Conservation (phyloP, 2,113 vertebrate species). For the Ceyx cyanopectus region DNA sequence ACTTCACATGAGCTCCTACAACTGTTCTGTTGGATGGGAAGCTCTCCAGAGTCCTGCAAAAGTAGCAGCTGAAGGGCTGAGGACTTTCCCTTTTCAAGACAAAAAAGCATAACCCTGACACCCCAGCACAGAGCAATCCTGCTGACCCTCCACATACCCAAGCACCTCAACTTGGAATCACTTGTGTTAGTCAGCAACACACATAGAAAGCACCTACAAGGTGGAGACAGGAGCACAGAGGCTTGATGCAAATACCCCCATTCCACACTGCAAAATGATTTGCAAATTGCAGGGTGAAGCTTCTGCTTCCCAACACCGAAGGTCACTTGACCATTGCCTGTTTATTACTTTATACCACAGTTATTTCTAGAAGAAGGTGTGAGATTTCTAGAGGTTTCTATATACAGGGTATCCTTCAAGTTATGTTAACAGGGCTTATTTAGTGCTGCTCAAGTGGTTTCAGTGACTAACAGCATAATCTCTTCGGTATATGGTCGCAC, state of each 20-base stretch:
- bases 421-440: not conserved
- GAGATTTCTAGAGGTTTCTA: not conserved
- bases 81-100: not conserved
- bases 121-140: not conserved
- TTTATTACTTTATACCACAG: not conserved
- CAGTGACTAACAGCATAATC: not conserved
- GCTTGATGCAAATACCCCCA: not conserved
- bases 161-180: not conserved
- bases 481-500: not conserved
- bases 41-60: not conserved
- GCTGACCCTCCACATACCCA: not conserved
- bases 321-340: not conserved
- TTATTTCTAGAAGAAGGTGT: not conserved
- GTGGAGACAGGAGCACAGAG: not conserved
- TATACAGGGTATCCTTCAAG: not conserved
- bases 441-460: conserved; percentile 1
- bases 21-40: not conserved
- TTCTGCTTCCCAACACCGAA: not conserved
- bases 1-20: rapidly evolving
- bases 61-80: not conserved
- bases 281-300: not conserved
- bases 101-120: not conserved
- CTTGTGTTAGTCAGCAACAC: not conserved
- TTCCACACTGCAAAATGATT: not conserved
- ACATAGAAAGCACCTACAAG: not conserved